Conservation (phyloP, 2,888 invertebrate genomes). For the Muschampia staudingeri region DNA sequence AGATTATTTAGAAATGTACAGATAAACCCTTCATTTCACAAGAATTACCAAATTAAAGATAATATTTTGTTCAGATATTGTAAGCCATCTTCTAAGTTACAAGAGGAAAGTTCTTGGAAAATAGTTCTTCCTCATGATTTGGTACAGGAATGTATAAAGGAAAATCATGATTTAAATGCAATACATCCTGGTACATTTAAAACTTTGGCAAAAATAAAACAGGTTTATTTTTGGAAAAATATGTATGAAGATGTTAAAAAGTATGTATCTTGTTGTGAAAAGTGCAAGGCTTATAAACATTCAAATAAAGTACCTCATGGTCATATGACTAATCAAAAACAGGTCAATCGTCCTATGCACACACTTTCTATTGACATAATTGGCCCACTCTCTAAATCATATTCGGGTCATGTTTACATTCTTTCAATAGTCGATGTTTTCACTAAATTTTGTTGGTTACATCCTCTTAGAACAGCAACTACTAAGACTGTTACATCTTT, state of each 20-base stretch:
- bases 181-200: slow-evolving; percentile 1
- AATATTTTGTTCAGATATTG: slow-evolving; percentile 10
- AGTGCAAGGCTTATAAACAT: slow-evolving; percentile 3
- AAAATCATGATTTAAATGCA: slow-evolving; percentile 4
- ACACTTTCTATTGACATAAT: slow-evolving; percentile 7
- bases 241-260: slow-evolving; percentile 9
- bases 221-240: slow-evolving; percentile 5
- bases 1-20: slow-evolving; percentile 2
- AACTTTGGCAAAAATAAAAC: slow-evolving; percentile 1
- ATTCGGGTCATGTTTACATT: slow-evolving; percentile 1
- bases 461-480: background rate
- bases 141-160: slow-evolving; percentile 1
- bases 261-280: slow-evolving; percentile 14
- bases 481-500: slow-evolving; percentile 5
- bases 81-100: slow-evolving; percentile 9
- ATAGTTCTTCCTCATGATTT: background rate
- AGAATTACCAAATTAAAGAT: background rate
- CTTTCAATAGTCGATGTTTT: background rate
- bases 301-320: slow-evolving; percentile 4
- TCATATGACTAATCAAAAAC: slow-evolving; percentile 1
- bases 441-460: background rate
- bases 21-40: slow-evolving; percentile 8
- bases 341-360: background rate
- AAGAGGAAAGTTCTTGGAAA: slow-evolving; percentile 14
- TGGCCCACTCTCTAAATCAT: background rate